Percentiles rank a stretch among this genome's conserved stretches.
Evolutionary conservation across 2,888 invertebrate species (phyloP).

Genomic region (Apeira syringaria): DNA sequence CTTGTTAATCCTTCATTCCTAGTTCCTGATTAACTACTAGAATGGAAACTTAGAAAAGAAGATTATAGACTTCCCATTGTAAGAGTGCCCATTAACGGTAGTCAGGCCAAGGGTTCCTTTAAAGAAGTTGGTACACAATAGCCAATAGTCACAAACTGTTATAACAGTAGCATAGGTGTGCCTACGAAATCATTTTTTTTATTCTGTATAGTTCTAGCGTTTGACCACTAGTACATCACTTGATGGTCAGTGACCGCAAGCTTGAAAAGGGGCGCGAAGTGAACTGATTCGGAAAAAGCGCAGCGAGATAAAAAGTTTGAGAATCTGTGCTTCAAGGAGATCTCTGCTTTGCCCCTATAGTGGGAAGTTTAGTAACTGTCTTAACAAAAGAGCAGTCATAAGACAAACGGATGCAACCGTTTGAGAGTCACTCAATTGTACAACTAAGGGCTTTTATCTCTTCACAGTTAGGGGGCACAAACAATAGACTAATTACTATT

Average conservation of each 20-base stretch:
- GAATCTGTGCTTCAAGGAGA: no score
- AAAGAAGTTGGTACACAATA: constrained; percentile 49
- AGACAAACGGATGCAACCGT: constrained; percentile 71
- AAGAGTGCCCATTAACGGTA: constrained; percentile 32
- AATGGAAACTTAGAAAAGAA: constrained; percentile 1
- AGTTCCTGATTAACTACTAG: constrained; percentile 5
- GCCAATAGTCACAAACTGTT: no score
- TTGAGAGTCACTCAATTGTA: constrained; percentile 70
- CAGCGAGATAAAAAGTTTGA: no score
- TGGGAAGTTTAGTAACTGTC: constrained; percentile 22
- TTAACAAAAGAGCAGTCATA: constrained; percentile 39
- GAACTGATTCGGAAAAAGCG: no score
- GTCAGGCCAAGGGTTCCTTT: constrained; percentile 36
- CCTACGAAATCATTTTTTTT: no score
- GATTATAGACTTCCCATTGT: constrained; percentile 26
- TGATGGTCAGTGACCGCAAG: no score
- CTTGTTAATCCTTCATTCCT: not conserved
- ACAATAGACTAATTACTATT: constrained; percentile 10
- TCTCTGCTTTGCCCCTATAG: no score
- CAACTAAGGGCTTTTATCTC: constrained; percentile 40
- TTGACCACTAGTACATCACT: no score
- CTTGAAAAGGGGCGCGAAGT: no score
- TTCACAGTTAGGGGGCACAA: constrained; percentile 11
- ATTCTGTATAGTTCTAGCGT: no score
- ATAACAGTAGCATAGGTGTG: no score